A percentile compares a stretch with the other conserved stretches of the same genome.
These are phyloP conservation scores for Tinea trinotella DNA, from an alignment of 2,888 invertebrate genomes.

Conservation along the genomic window DNA sequence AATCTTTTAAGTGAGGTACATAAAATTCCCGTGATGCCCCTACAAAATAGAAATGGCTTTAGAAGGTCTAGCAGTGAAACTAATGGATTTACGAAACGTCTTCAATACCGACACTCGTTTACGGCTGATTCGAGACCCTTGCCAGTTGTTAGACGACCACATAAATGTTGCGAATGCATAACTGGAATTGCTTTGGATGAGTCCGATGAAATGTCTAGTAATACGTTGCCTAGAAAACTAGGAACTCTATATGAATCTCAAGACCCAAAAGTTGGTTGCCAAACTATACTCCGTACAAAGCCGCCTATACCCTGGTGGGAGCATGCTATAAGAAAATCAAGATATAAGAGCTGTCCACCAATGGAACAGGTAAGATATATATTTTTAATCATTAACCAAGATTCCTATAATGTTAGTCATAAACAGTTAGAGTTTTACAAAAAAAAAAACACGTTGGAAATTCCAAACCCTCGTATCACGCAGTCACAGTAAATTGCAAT, in stretches of 20 bases:
- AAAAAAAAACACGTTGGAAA: not conserved
- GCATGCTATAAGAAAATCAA: constrained; percentile 83
- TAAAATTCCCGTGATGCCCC: constrained; percentile 58
- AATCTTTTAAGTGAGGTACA: constrained; percentile 55
- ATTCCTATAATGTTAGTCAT: not conserved
- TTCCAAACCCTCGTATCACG: not conserved
- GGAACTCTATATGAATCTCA: constrained; percentile 66
- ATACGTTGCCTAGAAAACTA: constrained; percentile 54
- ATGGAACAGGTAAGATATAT: constrained; percentile 72
- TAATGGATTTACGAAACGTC: constrained; percentile 59
- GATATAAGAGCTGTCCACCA: constrained; percentile 87
- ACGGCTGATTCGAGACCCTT: constrained; percentile 57
- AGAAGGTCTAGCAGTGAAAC: constrained; percentile 62
- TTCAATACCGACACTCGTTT: constrained; percentile 65
- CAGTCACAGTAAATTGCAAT: constrained; percentile 31
- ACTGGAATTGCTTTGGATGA: constrained; percentile 60
- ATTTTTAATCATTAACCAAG: not conserved
- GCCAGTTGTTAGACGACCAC: constrained; percentile 44
- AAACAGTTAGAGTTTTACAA: not conserved
- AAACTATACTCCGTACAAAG: constrained; percentile 76
- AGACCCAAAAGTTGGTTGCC: constrained; percentile 79
- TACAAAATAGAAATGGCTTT: constrained; percentile 60
- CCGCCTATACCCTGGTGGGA: constrained; percentile 92
- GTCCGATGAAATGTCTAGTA: constrained; percentile 38
- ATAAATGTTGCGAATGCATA: constrained; percentile 66